phyloP scores from a whole-genome alignment of 1,140 invertebrate species.

The Drosophila watanabei region DNA sequence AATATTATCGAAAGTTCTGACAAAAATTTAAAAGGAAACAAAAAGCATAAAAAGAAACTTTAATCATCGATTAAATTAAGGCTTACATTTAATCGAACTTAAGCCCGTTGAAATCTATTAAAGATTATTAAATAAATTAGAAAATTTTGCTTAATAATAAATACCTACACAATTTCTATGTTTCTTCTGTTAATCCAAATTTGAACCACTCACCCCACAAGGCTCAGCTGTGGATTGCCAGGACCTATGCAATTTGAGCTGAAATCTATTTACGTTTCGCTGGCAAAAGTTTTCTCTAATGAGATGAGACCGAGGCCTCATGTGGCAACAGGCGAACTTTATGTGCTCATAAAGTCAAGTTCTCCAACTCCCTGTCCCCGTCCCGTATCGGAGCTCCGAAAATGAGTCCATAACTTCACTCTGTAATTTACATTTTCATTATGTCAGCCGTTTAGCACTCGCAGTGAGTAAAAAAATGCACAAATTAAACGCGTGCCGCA shows the following conservation, averaged over 20 bases:
- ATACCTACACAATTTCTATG: neutral
- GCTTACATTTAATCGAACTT: no score
- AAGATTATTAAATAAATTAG: neutral
- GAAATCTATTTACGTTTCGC: slow-evolving; percentile 66
- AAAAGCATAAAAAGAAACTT: neutral
- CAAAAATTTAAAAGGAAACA: neutral
- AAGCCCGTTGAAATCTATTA: neutral
- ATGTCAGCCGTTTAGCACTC: slow-evolving; percentile 52
- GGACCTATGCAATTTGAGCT: slow-evolving; percentile 42
- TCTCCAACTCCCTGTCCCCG: slow-evolving; percentile 26
- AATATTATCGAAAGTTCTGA: no score
- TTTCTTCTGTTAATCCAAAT: neutral
- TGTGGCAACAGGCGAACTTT: slow-evolving; percentile 69
- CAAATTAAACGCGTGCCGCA: slow-evolving; percentile 66
- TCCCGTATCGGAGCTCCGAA: slow-evolving; percentile 38
- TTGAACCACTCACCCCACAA: neutral
- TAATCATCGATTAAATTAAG: neutral
- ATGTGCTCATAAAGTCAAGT: slow-evolving; percentile 67
- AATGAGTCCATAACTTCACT: slow-evolving; percentile 73
- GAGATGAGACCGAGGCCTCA: slow-evolving; percentile 57
- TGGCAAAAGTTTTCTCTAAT: slow-evolving; percentile 60
- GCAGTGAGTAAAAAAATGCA: slow-evolving; percentile 52
- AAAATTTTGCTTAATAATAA: neutral
- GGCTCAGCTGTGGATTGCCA: slow-evolving; percentile 36
- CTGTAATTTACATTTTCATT: slow-evolving; percentile 81